Conservation (phyloP, 2,888 invertebrate genomes). For the Drosophila tanythrix region DNA sequence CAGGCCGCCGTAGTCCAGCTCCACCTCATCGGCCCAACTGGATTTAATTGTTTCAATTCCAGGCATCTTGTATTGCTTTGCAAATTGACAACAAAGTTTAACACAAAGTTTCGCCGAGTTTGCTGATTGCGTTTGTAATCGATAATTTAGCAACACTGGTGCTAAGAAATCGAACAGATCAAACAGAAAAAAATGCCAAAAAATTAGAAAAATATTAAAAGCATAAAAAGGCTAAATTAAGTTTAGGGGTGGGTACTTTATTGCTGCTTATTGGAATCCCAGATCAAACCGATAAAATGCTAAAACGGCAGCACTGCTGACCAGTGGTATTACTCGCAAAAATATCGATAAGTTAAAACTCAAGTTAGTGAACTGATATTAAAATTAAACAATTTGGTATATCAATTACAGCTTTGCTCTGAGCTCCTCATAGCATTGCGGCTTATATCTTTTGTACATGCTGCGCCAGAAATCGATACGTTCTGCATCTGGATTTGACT, state of each 20-base stretch:
- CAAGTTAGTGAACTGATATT: background rate
- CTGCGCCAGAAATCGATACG: slow-evolving; percentile 82
- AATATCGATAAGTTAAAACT: background rate
- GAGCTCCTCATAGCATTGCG: slow-evolving; percentile 51
- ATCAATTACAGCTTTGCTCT: slow-evolving; percentile 66
- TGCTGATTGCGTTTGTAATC: slow-evolving; percentile 50
- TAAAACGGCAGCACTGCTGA: background rate
- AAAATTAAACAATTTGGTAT: background rate
- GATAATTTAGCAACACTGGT: background rate
- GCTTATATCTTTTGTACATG: slow-evolving; percentile 79
- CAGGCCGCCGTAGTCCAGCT: slow-evolving; percentile 92
- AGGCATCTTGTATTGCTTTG: slow-evolving; percentile 87
- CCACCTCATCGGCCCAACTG: slow-evolving; percentile 98
- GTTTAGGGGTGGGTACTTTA: background rate
- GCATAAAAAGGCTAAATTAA: background rate
- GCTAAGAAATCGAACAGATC: background rate
- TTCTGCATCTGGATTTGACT: slow-evolving; percentile 77
- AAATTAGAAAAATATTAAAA: background rate
- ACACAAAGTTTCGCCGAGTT: slow-evolving; percentile 71
- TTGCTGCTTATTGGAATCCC: background rate
- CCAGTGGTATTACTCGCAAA: background rate
- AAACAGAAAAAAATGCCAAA: background rate
- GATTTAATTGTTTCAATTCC: slow-evolving; percentile 92
- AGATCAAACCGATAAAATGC: background rate
- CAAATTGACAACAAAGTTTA: slow-evolving; percentile 49